Conservation (phyloP, 2,888 invertebrate genomes). For the Caenorhabditis sp. region DNA sequence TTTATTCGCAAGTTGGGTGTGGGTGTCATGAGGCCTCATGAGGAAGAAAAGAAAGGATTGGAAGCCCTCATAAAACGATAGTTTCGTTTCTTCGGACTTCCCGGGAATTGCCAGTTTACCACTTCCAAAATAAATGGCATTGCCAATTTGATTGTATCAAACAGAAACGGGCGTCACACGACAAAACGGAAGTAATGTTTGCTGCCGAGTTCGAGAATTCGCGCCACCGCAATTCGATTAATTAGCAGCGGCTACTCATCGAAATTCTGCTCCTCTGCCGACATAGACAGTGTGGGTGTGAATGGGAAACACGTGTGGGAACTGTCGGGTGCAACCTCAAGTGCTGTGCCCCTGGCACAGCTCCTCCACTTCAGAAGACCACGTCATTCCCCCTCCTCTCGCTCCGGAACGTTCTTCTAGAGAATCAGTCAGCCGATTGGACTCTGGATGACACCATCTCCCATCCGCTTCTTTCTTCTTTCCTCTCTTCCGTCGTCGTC, state of each 20-base stretch:
- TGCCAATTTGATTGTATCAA: neutral
- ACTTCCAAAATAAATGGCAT: neutral
- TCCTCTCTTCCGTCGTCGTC: neutral
- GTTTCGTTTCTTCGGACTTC: neutral
- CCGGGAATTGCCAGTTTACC: neutral
- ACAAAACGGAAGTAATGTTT: slow-evolving; percentile 37
- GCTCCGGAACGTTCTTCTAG: neutral
- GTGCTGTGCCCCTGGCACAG: neutral
- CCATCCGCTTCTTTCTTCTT: neutral
- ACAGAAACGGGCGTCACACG: neutral
- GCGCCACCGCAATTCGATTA: slow-evolving; percentile 18
- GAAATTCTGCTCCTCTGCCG: slow-evolving; percentile 5
- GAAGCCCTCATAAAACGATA: neutral
- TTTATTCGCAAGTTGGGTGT: too few relatives aligned
- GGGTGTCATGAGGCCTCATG: too few relatives aligned
- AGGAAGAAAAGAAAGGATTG: too few relatives aligned
- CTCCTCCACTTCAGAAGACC: neutral
- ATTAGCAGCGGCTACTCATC: slow-evolving; percentile 21
- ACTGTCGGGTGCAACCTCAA: too few relatives aligned
- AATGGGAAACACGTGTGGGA: slow-evolving; percentile 15
- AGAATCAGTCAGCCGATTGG: slow-evolving; percentile 1
- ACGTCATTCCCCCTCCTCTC: neutral
- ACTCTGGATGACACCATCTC: slow-evolving; percentile 6
- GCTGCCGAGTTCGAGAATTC: slow-evolving; percentile 23
- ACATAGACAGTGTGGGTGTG: neutral